Conservation (phyloP, 1,140 invertebrate genomes). For the Paraescarpia echinospica region DNA sequence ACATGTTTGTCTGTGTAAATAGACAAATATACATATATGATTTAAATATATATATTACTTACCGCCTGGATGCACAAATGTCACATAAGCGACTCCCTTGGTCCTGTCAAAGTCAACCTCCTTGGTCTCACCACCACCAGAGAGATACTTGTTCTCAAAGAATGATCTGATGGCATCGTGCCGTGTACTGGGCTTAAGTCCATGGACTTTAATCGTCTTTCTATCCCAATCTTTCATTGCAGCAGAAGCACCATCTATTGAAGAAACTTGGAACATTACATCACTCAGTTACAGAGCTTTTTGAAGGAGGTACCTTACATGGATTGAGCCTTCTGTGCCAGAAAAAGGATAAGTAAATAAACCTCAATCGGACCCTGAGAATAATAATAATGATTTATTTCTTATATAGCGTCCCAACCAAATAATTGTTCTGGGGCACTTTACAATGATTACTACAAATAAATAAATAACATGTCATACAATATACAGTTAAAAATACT, state of each 20-base stretch:
- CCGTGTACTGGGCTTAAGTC: neutral
- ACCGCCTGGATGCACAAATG: neutral
- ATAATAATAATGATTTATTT: too few species aligned
- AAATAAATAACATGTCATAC: too few species aligned
- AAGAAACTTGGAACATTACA: too few species aligned
- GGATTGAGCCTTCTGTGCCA: too few species aligned
- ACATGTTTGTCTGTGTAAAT: neutral
- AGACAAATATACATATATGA: neutral
- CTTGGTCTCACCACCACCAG: neutral
- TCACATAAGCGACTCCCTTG: neutral
- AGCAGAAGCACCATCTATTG: neutral
- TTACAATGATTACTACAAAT: too few species aligned
- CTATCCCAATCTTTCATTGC: neutral
- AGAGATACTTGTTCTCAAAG: neutral
- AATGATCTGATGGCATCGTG: neutral
- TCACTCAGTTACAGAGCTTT: too few species aligned
- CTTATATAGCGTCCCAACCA: too few species aligned
- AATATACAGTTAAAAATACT: too few species aligned
- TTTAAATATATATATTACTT: neutral
- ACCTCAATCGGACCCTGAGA: too few species aligned
- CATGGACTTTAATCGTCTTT: neutral
- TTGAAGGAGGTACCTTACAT: too few species aligned
- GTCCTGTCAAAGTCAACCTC: neutral
- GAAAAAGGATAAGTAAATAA: too few species aligned
- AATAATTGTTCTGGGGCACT: too few species aligned